Conservation (phyloP, 2,797 vertebrate genomes). For the Basileuterus tristriatus region DNA sequence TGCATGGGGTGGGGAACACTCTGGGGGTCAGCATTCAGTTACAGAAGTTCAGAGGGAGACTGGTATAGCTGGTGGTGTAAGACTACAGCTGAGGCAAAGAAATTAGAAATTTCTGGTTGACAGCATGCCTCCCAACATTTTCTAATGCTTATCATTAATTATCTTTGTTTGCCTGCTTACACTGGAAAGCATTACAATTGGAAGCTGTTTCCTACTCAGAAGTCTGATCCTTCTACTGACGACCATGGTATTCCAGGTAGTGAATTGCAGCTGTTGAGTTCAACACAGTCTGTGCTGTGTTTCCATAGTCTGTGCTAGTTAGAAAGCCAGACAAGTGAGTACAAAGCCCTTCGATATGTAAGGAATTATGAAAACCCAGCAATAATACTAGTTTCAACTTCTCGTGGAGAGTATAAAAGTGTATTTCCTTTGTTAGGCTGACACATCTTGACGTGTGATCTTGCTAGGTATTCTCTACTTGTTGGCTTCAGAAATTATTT, state of each 20-base stretch:
- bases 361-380: not conserved
- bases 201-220: not conserved
- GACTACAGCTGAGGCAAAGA: not conserved
- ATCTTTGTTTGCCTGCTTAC: not conserved
- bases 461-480: not conserved
- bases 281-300: not conserved
- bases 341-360: not conserved
- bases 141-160: not conserved
- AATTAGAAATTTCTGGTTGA: not conserved
- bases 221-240: not conserved
- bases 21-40: not conserved
- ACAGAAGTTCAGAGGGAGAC: not conserved
- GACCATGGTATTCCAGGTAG: not conserved
- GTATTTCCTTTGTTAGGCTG: not conserved
- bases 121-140: not conserved
- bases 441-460: not conserved
- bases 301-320: not conserved
- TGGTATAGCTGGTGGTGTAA: not conserved
- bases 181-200: not conserved
- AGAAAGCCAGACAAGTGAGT: not conserved
- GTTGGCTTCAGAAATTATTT: not conserved
- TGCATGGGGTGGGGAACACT: rapidly evolving
- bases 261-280: not conserved
- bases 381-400: not conserved
- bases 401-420: not conserved